Percentiles rank a stretch among this genome's conserved stretches.
Evolutionary conservation across 2,888 invertebrate genomes (phyloP).

Genomic region (Lissonota sp.): DNA sequence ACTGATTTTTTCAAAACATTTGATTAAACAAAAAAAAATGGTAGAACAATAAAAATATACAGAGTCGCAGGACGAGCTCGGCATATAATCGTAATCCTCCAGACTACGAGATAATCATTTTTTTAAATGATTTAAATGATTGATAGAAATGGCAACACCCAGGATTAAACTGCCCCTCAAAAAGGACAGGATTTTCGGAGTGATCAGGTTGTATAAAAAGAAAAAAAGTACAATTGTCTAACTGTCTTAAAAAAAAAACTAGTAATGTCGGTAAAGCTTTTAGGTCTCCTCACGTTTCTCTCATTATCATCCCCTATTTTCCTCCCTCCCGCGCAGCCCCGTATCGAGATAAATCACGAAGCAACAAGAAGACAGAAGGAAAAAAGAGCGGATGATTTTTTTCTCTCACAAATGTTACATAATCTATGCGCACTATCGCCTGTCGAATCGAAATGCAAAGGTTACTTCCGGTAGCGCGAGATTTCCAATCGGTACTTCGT

Average conservation of each 20-base stretch:
- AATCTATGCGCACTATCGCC: slow-evolving; percentile 72
- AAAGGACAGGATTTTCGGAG: slow-evolving; percentile 24
- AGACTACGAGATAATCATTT: no score
- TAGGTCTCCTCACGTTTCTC: slow-evolving; percentile 8
- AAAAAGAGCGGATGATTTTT: slow-evolving; percentile 10
- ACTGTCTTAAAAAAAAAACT: slow-evolving; percentile 46
- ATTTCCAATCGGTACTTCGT: slow-evolving; percentile 86
- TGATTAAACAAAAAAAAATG: background rate
- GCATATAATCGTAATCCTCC: no score
- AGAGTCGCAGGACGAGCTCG: no score
- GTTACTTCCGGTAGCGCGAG: slow-evolving; percentile 85
- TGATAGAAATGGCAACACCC: no score
- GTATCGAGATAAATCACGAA: slow-evolving; percentile 4
- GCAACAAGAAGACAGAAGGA: background rate
- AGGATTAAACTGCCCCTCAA: background rate
- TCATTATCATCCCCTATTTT: background rate
- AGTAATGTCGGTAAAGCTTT: slow-evolving; percentile 60
- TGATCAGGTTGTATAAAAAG: slow-evolving; percentile 2
- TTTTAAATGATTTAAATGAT: no score
- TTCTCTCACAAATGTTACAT: background rate
- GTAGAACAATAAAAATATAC: no score
- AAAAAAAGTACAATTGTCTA: slow-evolving; percentile 50
- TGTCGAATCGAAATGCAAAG: slow-evolving; percentile 85
- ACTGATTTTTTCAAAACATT: background rate
- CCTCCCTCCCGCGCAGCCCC: slow-evolving; percentile 1